Base-by-base conservation (phyloP, 2,888 invertebrate species). In the Cataglyphis rosenhaueri region DNA sequence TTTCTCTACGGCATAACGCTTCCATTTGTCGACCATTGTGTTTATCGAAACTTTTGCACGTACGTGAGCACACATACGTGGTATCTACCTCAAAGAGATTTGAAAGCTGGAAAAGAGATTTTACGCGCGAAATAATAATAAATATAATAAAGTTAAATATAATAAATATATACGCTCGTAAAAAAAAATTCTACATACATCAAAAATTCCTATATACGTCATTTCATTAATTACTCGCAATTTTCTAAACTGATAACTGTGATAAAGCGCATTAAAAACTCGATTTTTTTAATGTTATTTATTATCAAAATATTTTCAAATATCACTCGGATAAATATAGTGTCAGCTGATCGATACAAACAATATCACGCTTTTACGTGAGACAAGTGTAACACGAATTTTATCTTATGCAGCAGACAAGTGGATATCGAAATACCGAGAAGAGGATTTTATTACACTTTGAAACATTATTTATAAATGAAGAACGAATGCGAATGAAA, bases 1-100 rank as follows among this genome's bases (percentile, higher is more conserved):
- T 86, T 84, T 83, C 68, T n/a, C 68, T 21, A 35, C 61, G 88
- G 68, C 86, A 76, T 65, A 59, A 57, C 68, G 21, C 41, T 84
- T 41, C 65, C 66, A 64, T 10, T 48, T 57, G 29, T 66, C 55
- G 48, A 48, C 25, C 70, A 59, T 18, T 57, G 83, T 88, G 85
- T 88, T 88, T 87, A 88, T 75, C 25, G 35, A 55, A 32, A 71
- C 29, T 70, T 70, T 48, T 59, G 59, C 44, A 15, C 70, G 38
- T 65, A 65, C 75, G 65, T 75, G 65, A 65, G n/a, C 29, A 29
- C 29, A 29, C n/a, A 21, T 44, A 44, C 12, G 52, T 57, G 41
- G 29, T 76, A 59, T 78, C 59, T 66, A 78, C 48, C 55, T 59
- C 57, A 41, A 21, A 32, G 52, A 52, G 52, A 52, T 52, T 52